Percentiles rank a stretch among this genome's conserved stretches.
Evolutionary conservation across 2,797 vertebrate genomes (phyloP).

Genomic region (Tapera naevia): DNA sequence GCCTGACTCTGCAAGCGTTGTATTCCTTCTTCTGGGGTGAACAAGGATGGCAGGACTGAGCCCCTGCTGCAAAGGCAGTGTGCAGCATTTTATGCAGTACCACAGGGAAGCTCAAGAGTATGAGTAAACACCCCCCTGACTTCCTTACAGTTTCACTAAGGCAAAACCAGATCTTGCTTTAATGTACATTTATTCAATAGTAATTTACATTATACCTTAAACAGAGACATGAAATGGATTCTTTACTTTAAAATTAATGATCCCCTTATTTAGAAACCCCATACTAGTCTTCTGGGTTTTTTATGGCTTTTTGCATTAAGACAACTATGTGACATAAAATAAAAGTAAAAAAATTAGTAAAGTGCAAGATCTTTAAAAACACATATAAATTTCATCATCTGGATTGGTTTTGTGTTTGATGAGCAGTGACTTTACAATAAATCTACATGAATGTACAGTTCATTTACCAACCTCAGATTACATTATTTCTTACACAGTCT

Average conservation of each 20-base stretch:
- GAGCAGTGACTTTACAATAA: constrained; percentile 37
- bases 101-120: constrained; percentile 14
- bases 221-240: constrained; percentile 64
- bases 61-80: background rate
- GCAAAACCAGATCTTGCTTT: constrained; percentile 42
- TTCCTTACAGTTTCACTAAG: constrained; percentile 41
- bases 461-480: constrained; percentile 12
- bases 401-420: constrained; percentile 56
- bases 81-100: background rate
- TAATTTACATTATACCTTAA: constrained; percentile 66
- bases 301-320: constrained; percentile 72
- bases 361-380: constrained; percentile 75
- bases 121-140: background rate
- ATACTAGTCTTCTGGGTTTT: constrained; percentile 32
- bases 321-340: constrained; percentile 74
- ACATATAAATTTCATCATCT: constrained; percentile 58
- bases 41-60: background rate
- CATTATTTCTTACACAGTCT: background rate
- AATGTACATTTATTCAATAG: constrained; percentile 54
- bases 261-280: constrained; percentile 66
- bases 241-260: constrained; percentile 58
- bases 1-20: background rate
- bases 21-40: constrained; percentile 2
- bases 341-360: constrained; percentile 55
- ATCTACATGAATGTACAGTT: constrained; percentile 45